These are phyloP conservation scores for Tenthredo distinguenda DNA, from an alignment of 2,888 invertebrate species.

Conservation along the genomic window DNA sequence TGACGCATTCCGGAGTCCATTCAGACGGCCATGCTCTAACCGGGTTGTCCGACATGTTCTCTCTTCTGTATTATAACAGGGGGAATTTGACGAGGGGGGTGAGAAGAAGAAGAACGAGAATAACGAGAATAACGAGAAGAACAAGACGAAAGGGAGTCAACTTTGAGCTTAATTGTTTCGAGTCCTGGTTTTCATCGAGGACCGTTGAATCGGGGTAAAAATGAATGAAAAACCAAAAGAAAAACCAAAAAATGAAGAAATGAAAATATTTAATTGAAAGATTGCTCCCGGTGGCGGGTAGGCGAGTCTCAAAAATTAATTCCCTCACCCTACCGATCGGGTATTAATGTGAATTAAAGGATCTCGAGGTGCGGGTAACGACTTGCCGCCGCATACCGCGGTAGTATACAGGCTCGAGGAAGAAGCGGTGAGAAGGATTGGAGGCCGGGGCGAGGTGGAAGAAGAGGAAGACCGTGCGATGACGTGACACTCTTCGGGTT, in stretches of 20 bases:
- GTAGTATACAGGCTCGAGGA: neutral
- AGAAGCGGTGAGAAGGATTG: neutral
- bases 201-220: too few species aligned
- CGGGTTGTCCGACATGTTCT: constrained; percentile 72
- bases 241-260: neutral
- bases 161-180: neutral
- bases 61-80: constrained; percentile 49
- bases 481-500: constrained; percentile 75
- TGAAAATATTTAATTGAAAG: neutral
- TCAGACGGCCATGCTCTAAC: constrained; percentile 69
- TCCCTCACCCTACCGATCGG: neutral
- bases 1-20: constrained; percentile 72
- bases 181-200: neutral
- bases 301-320: neutral
- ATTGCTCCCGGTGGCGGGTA: too few species aligned
- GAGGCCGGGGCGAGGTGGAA: neutral
- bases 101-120: constrained; percentile 40
- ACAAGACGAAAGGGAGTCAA: constrained; percentile 44
- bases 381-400: constrained; percentile 33
- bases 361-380: constrained; percentile 24
- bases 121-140: constrained; percentile 26
- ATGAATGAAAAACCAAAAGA: too few species aligned
- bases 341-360: constrained; percentile 4
- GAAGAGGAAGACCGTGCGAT: constrained; percentile 37
- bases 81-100: neutral